A percentile compares a stretch with the other conserved stretches of the same genome.
Evolutionary conservation across 2,888 invertebrate species (phyloP).

Genomic region (Andrena trimmerana): DNA sequence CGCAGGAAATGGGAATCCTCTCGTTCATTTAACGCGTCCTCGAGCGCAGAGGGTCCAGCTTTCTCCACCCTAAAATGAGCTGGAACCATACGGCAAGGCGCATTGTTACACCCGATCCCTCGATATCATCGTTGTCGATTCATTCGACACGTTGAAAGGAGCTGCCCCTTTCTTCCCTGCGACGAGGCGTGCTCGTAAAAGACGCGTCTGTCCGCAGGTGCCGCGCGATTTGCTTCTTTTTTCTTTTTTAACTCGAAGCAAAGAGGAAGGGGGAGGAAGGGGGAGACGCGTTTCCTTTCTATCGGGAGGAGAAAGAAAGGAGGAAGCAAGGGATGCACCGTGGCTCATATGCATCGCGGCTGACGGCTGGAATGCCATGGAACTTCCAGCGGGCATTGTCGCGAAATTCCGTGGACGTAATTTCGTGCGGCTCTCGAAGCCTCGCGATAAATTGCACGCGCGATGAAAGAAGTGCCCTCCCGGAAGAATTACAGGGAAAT

Average conservation of each 20-base stretch:
- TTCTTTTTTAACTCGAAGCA: constrained; percentile 17
- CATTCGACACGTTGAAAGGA: constrained; percentile 75
- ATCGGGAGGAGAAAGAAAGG: constrained; percentile 27
- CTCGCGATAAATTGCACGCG: constrained; percentile 59
- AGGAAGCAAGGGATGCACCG: constrained; percentile 32
- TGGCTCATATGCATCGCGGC: constrained; percentile 46
- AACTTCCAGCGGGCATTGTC: constrained; percentile 61
- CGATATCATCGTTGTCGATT: constrained; percentile 76
- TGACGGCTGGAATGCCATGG: constrained; percentile 63
- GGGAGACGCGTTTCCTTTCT: constrained; percentile 38
- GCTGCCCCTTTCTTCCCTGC: constrained; percentile 56
- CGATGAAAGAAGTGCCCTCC: constrained; percentile 28
- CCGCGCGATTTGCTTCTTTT: constrained; percentile 21
- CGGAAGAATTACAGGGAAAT: constrained; percentile 31
- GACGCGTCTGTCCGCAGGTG: constrained; percentile 28
- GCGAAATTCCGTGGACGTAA: constrained; percentile 68
- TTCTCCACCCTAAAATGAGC: constrained; percentile 53
- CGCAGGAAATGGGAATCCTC: constrained; percentile 37
- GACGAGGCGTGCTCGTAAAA: constrained; percentile 30
- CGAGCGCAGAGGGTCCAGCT: constrained; percentile 31
- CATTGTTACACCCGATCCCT: constrained; percentile 71
- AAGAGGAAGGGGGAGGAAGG: neutral
- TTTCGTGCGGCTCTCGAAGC: constrained; percentile 58
- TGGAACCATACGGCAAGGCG: constrained; percentile 32
- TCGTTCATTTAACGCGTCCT: constrained; percentile 54